Percentiles rank a stretch among this genome's conserved stretches.
Conservation (phyloP, 2,113 vertebrate genomes). For the Origma solitaria region DNA sequence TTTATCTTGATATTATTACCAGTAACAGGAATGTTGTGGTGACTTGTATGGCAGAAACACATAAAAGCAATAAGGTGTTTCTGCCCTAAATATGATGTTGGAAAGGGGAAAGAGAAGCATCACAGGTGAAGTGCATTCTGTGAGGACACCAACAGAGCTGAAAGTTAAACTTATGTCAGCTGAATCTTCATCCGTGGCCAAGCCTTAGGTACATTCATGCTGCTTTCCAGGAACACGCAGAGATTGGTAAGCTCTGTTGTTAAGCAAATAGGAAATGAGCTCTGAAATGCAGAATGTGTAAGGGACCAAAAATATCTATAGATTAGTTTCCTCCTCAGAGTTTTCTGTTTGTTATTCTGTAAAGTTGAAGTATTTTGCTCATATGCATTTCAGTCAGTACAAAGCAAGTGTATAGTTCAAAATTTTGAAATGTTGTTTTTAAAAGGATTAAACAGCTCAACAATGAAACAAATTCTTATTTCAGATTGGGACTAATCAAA, state of each 20-base stretch:
- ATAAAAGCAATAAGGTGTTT: not conserved
- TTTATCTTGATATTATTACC: not conserved
- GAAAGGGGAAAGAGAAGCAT: not conserved
- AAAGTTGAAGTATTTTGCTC: not conserved
- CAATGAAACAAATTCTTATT: not conserved
- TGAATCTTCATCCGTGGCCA: not conserved
- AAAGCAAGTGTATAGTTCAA: not conserved
- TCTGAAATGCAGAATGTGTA: not conserved
- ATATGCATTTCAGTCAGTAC: not conserved
- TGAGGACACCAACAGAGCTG: not conserved
- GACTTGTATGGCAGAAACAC: not conserved
- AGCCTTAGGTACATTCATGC: not conserved
- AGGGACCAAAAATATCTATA: not conserved
- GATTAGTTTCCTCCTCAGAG: not conserved
- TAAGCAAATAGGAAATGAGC: not conserved
- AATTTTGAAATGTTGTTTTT: not conserved
- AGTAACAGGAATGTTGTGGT: not conserved
- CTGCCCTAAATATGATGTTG: not conserved
- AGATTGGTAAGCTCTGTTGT: not conserved
- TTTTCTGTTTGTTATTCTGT: not conserved
- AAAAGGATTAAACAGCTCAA: not conserved
- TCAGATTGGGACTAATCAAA: not conserved
- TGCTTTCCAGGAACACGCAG: not conserved
- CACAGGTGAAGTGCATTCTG: not conserved
- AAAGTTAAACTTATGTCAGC: not conserved